Evolutionary conservation across 2,888 invertebrate species (phyloP), one percentile per base, ranked within the genome.

Genomic region (Stenolophus ochropezus): DNA sequence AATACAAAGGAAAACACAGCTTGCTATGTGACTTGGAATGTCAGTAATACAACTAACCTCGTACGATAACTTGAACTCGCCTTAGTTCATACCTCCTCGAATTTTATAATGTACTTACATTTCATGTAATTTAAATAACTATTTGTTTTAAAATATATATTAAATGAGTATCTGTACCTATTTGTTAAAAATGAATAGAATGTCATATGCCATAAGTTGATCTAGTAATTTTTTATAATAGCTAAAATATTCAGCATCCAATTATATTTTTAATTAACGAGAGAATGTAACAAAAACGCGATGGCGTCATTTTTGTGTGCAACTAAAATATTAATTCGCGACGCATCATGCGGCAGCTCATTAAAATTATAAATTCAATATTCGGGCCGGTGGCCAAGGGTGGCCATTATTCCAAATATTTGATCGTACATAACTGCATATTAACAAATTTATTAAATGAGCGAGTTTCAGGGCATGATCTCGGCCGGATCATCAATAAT

Each of bases 371-470:
- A 42, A 69, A 33, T 69, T 69, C 65, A 69, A 69, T 69, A 69
- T 69, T 69, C 33, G 33, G 8, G 27, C 18, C 33, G 3, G 3
- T 18, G 16, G 23, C 27, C 27, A 33, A 27, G 65, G 27, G 6
- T 33, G 1, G 65, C 65, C 33, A 69, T 69, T 33, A 69, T 69
- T 69, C 18, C 65, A 69, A 69, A 69, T 69, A 69, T 69, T 69
- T 69, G 65, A 69, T 69, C 65, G 27, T 69, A 33, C 73, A 80
- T 80, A 73, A 47, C 33, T 58, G 80, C 73, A 80, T 80, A 80
- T 80, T 80, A 80, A 73, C 80, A 80, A 80, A 80, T 73, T 80
- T 80, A 80, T 80, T 80, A 80, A 80, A 69, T 79, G 69, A 79
- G 51, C 79, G 65, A 27, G 69, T 79, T 79, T 65, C 79, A 79